Evolutionary conservation across 2,888 invertebrate genomes (phyloP).

Genomic region (Melipona bicolor): DNA sequence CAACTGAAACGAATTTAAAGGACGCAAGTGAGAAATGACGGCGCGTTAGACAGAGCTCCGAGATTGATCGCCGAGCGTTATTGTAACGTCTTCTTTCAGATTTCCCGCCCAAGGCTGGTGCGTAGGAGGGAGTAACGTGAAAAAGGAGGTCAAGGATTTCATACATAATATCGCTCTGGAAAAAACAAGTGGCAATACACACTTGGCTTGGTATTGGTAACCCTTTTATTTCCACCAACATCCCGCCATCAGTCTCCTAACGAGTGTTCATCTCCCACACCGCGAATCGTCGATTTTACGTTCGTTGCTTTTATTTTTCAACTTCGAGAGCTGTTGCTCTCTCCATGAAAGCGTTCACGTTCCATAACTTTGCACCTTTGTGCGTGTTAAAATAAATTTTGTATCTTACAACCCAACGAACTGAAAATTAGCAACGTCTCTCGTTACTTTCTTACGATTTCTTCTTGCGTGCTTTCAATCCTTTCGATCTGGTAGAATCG

Average conservation of each 20-base stretch:
- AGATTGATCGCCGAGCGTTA: slow-evolving; percentile 20
- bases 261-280: slow-evolving; percentile 13
- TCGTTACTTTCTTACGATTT: too few species aligned
- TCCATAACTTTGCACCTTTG: too few species aligned
- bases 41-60: neutral
- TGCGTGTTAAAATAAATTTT: too few species aligned
- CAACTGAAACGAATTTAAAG: neutral
- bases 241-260: neutral
- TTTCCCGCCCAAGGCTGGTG: slow-evolving; percentile 19
- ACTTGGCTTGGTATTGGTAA: neutral
- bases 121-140: slow-evolving; percentile 28
- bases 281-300: slow-evolving; percentile 1
- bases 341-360: neutral
- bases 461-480: too few species aligned
- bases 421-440: too few species aligned
- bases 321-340: neutral
- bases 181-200: slow-evolving; percentile 25
- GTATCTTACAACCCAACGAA: too few species aligned
- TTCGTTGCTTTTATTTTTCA: neutral
- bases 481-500: too few species aligned
- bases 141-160: slow-evolving; percentile 42
- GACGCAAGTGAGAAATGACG: neutral
- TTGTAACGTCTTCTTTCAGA: slow-evolving; percentile 18
- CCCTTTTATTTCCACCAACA: slow-evolving; percentile 4
- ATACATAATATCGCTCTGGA: slow-evolving; percentile 29